Conservation (phyloP, 2,888 invertebrate genomes). For the Junonia oenone region DNA sequence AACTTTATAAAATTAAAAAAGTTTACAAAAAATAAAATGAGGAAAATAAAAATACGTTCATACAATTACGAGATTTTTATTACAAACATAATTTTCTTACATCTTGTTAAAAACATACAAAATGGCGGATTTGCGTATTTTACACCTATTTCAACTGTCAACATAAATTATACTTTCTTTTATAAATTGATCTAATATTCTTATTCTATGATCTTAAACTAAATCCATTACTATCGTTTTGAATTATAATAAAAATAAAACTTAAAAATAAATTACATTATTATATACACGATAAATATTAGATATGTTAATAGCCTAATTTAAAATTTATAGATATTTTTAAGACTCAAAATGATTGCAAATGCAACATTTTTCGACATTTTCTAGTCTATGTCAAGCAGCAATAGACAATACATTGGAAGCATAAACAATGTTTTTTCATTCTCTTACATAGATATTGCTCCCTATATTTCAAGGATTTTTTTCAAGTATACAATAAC, state of each 20-base stretch:
- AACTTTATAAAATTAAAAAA: too few relatives aligned
- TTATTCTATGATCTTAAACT: not conserved
- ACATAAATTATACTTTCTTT: not conserved
- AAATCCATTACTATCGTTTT: not conserved
- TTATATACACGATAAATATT: not conserved
- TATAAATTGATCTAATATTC: not conserved
- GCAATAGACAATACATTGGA: too few relatives aligned
- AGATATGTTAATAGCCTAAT: too few relatives aligned
- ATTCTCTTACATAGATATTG: too few relatives aligned
- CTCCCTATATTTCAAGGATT: too few relatives aligned
- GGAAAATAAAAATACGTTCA: not conserved
- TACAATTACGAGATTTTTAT: slow-evolving; percentile 1
- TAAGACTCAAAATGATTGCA: too few relatives aligned
- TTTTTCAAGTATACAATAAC: not conserved
- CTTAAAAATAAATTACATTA: not conserved
- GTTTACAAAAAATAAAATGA: not conserved
- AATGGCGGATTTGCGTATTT: not conserved
- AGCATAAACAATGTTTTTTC: too few relatives aligned
- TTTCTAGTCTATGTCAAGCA: too few relatives aligned
- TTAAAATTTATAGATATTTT: too few relatives aligned
- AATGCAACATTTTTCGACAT: too few relatives aligned
- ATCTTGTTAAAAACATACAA: slow-evolving; percentile 1
- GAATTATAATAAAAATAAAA: too few relatives aligned
- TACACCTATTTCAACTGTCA: not conserved
- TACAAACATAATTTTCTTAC: slow-evolving; percentile 1